A percentile compares a stretch with the other conserved stretches of the same genome.
Conservation (phyloP, 35 echinoderm and acorn worm species). For the Apostichopus japonicus region DNA sequence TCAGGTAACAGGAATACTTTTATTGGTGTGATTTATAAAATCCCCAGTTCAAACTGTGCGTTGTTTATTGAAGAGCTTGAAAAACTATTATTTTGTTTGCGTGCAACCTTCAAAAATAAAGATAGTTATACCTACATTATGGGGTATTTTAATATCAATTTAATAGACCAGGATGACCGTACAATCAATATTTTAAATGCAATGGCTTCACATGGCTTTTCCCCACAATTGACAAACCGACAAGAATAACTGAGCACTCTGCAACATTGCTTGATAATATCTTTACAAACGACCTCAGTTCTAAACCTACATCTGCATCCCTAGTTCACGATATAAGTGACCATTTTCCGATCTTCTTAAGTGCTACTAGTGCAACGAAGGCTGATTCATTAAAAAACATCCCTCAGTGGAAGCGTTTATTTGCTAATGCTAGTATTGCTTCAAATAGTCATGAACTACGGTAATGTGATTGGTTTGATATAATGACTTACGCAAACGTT, state of each 20-base stretch:
- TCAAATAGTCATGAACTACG: background rate
- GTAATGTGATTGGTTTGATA: background rate
- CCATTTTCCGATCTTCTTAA: background rate
- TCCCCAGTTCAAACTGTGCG: too few relatives aligned
- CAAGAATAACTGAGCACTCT: background rate
- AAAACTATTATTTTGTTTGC: too few relatives aligned
- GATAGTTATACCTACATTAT: too few relatives aligned
- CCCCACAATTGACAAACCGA: background rate
- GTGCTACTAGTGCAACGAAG: background rate
- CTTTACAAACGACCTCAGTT: background rate
- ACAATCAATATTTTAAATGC: background rate
- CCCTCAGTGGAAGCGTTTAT: background rate
- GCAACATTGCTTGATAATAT: too few relatives aligned
- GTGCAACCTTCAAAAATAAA: too few relatives aligned
- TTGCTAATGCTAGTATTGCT: background rate
- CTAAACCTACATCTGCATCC: background rate
- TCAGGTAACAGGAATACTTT: too few relatives aligned
- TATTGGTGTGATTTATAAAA: too few relatives aligned
- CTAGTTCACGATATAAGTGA: background rate
- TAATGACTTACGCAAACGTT: background rate
- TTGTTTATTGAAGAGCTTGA: too few relatives aligned
- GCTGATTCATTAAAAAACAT: background rate
- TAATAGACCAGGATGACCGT: too few relatives aligned
- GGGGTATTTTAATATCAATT: too few relatives aligned
- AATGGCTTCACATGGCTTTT: background rate